These are phyloP conservation scores for Cassiopea xamachana DNA, from an alignment of 30 jellyfish, hydroid and myxozoan species.

Conservation along the genomic window DNA sequence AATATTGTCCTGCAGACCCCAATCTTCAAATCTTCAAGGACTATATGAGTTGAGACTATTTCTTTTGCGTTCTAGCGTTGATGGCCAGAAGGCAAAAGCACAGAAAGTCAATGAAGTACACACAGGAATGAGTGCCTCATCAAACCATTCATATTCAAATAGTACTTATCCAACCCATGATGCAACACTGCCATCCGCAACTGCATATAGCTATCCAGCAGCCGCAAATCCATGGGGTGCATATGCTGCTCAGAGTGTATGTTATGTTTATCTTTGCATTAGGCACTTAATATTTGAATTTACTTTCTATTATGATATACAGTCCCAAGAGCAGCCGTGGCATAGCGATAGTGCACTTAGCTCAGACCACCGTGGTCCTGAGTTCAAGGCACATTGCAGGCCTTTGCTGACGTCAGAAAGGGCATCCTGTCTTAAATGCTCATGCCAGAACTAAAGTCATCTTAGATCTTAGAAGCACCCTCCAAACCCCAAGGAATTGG, in stretches of 20 bases:
- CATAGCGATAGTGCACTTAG: too few relatives aligned
- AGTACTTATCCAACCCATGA: slow-evolving; percentile 14
- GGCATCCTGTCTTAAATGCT: too few relatives aligned
- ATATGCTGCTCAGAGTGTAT: slow-evolving; percentile 58
- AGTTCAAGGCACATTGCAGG: too few relatives aligned
- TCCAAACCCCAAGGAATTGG: too few relatives aligned
- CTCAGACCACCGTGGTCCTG: too few relatives aligned
- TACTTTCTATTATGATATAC: too few relatives aligned
- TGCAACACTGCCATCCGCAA: slow-evolving; percentile 12
- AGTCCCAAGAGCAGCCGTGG: too few relatives aligned
- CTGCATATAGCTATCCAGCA: slow-evolving; percentile 37
- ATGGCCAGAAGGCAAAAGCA: slow-evolving; percentile 3
- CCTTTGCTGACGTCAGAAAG: too few relatives aligned
- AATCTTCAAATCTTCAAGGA: background rate
- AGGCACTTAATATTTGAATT: too few relatives aligned
- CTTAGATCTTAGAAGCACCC: too few relatives aligned
- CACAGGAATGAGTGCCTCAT: background rate
- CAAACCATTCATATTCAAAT: slow-evolving; percentile 11
- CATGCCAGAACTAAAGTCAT: too few relatives aligned
- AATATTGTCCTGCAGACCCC: background rate
- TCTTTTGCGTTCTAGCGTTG: slow-evolving; percentile 1
- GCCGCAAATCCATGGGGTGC: slow-evolving; percentile 66
- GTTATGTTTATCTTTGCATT: background rate
- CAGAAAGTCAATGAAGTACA: slow-evolving; percentile 22
- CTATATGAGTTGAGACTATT: background rate